phyloP scores from a whole-genome alignment of 2,888 invertebrate genomes.

The Nephrotoma appendiculata region DNA sequence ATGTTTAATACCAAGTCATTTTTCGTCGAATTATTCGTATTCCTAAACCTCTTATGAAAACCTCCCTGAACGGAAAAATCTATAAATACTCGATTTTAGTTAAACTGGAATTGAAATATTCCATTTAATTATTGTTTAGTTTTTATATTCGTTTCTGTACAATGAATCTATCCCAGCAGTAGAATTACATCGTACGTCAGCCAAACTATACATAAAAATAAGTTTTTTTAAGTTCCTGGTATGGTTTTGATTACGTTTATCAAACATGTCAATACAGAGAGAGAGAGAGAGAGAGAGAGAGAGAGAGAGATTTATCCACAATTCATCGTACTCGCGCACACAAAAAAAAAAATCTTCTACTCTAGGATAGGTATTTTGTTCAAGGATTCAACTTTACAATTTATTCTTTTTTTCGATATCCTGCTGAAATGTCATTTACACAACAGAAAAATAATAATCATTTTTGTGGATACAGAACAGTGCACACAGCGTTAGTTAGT shows the following conservation, averaged over 20 bases:
- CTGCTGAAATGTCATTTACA: neutral
- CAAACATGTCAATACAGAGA: neutral
- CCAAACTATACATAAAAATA: neutral
- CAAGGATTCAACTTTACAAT: neutral
- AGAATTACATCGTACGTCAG: neutral
- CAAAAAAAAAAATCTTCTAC: neutral
- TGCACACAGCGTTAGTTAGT: neutral
- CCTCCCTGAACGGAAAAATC: no score
- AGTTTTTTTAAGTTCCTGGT: neutral
- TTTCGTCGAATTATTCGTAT: no score
- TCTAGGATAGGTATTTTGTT: neutral
- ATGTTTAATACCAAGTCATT: no score
- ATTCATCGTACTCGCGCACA: neutral
- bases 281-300: neutral
- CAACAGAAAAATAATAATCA: neutral
- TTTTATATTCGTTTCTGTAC: no score
- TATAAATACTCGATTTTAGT: no score
- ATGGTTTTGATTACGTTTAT: neutral
- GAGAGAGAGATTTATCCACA: neutral
- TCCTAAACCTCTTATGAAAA: no score
- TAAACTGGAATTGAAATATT: no score
- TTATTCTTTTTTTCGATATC: neutral
- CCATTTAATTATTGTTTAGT: no score
- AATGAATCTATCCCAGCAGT: neutral
- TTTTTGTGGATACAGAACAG: neutral